phyloP scores from a whole-genome alignment of 2,888 invertebrate genomes.

The Chrysotoxum bicinctum region DNA sequence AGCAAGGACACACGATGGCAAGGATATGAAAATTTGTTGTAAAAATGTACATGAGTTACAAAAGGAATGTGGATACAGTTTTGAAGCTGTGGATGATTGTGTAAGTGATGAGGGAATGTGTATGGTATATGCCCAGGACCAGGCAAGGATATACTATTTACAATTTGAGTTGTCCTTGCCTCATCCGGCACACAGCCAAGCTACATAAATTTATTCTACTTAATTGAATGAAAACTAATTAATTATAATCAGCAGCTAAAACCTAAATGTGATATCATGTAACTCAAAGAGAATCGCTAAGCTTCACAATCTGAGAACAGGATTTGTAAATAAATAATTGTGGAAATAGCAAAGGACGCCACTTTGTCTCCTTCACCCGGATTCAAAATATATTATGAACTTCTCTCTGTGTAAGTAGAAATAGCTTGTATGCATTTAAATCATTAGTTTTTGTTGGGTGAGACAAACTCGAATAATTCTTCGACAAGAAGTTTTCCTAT shows the following conservation, averaged over 20 bases:
- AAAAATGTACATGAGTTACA: not conserved
- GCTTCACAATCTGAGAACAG: conserved; percentile 37
- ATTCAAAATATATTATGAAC: not conserved
- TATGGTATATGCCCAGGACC: not conserved
- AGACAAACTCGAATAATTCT: not conserved
- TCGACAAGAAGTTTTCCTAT: not conserved
- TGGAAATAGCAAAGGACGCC: not conserved
- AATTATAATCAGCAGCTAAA: conserved; percentile 53
- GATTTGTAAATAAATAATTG: conserved; percentile 47
- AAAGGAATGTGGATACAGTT: not conserved
- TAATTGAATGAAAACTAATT: conserved; percentile 67
- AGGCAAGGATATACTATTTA: not conserved
- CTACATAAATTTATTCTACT: conserved; percentile 22
- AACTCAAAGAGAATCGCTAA: conserved; percentile 34
- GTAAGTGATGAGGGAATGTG: not conserved
- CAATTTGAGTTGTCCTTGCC: conserved; percentile 1
- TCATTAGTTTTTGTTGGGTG: not conserved
- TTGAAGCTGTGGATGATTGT: not conserved
- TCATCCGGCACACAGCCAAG: conserved; percentile 12
- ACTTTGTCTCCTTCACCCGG: not conserved
- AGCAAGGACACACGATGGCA: conserved; percentile 20
- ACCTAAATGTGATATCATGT: conserved; percentile 29
- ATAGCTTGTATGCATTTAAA: conserved; percentile 4
- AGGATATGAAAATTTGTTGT: conserved; percentile 33
- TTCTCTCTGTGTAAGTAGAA: not conserved